Evolutionary conservation across 2,888 invertebrate genomes (phyloP), one percentile per base, ranked within the genome.

Genomic region (Pseudanteris insignis): DNA sequence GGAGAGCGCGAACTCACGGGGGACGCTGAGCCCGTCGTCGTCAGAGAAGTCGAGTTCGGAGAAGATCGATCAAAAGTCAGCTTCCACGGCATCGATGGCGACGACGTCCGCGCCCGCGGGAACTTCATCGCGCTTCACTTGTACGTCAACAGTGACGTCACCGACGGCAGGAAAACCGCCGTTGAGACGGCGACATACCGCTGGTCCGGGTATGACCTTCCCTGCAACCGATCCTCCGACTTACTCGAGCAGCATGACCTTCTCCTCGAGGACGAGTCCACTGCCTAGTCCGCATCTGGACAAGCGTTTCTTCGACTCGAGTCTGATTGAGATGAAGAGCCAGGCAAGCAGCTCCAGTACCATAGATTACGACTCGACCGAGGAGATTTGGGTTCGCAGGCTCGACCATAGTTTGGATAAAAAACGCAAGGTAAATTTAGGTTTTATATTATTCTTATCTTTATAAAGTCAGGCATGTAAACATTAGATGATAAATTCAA

Each of bases 281-380:
- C 70, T 84, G 58, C 81, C 81, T 14, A 84, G 85, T 71, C 88
- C 88, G 1, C 92, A 92, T 79, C 84, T 88, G 63, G 91, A 91
- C 80, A 89, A 89, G 73, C 84, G 88, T 65, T 92, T 90, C 83
- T 92, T 92, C 75, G 92, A 92, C 81, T 88, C 88, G 67, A 90
- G 90, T 64, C 82, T 92, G 66, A 88, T 92, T 69, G 91, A 90
- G 81, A 90, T 92, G 81, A 89, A 90, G 75, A 88, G 88, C 67
- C 85, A 85, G 48, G 88, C 88, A n/a, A 86, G 86, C 62, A 87
- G 85, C 67, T 81, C 81, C 44, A 81, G 84, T 29, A 85, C 86
- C 1, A 77, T 88, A 32, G 86, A 86, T 69, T 81, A 82, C 63
- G 81, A 80, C 63, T 84, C 82, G 2, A 82, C 81, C 26, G 89